These are phyloP conservation scores for Drosophila elegans DNA, from an alignment of 1,140 invertebrate genomes.

Conservation along the genomic window DNA sequence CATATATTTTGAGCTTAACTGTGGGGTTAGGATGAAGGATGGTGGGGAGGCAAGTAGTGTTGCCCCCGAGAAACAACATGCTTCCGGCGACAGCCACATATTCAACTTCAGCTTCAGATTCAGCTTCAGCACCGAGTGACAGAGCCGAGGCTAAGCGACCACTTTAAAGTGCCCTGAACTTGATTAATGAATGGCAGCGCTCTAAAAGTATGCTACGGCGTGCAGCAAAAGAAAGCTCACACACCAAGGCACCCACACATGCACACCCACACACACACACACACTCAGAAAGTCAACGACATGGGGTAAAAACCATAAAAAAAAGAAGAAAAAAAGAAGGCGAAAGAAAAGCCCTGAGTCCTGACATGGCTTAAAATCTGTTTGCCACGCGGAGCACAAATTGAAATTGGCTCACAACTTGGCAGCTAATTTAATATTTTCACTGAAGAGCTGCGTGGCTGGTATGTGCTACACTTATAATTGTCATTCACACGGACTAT, in stretches of 20 bases:
- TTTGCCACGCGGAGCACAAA: constrained; percentile 49
- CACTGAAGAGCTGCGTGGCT: constrained; percentile 3
- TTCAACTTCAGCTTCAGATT: background rate
- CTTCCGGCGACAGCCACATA: background rate
- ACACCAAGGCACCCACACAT: constrained; percentile 16
- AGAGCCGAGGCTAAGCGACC: constrained; percentile 26
- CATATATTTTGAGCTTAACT: background rate
- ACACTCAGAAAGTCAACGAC: constrained; percentile 70
- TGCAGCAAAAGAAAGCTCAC: constrained; percentile 31
- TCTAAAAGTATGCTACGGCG: constrained; percentile 72
- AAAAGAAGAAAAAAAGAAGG: constrained; percentile 1
- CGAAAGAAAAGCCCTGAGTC: constrained; percentile 13
- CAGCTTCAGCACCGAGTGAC: constrained; percentile 5
- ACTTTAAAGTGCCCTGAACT: constrained; percentile 81
- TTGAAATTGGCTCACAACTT: constrained; percentile 75
- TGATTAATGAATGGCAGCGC: constrained; percentile 78
- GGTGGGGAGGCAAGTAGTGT: too few species aligned
- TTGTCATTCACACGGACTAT: constrained; percentile 43
- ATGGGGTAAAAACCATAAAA: constrained; percentile 18
- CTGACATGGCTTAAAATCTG: constrained; percentile 48
- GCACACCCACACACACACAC: constrained; percentile 5
- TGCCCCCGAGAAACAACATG: background rate
- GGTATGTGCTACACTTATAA: constrained; percentile 27
- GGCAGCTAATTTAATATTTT: constrained; percentile 75
- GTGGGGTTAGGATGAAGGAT: background rate